These are phyloP conservation scores for Apogon talboti DNA, from an alignment of 2,797 vertebrate species.

Conservation along the genomic window DNA sequence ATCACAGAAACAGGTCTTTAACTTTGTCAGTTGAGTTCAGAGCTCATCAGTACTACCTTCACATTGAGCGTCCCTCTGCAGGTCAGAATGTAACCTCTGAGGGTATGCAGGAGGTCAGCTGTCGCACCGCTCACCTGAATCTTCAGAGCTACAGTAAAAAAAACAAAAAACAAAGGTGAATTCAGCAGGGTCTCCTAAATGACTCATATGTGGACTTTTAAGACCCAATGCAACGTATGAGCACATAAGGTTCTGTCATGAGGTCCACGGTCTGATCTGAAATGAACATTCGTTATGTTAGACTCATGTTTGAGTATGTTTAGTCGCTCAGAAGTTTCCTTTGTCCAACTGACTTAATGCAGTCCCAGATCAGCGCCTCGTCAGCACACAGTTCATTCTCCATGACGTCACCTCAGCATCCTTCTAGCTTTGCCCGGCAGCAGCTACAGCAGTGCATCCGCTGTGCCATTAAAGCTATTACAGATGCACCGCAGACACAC, in stretches of 20 bases:
- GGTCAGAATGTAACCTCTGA: constrained; percentile 78
- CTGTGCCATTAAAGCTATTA: constrained; percentile 4
- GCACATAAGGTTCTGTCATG: no score
- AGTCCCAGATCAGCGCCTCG: constrained; percentile 24
- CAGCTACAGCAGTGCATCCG: constrained; percentile 7
- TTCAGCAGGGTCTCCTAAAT: no score
- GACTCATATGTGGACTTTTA: no score
- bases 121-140: constrained; percentile 85
- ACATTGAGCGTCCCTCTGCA: constrained; percentile 83
- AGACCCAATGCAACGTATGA: no score
- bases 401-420: constrained; percentile 1
- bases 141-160: constrained; percentile 76
- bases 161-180: not conserved
- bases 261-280: no score
- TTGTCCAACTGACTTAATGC: constrained; percentile 12
- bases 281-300: no score
- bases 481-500: constrained; percentile 1
- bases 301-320: no score
- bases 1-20: no score
- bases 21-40: no score
- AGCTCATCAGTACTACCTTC: constrained; percentile 74
- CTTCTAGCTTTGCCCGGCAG: constrained; percentile 14
- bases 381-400: constrained; percentile 14
- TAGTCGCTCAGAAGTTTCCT: not conserved
- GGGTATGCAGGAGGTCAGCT: constrained; percentile 79